Conservation (phyloP, 2,797 vertebrate genomes). For the Enteromius radiatus region DNA sequence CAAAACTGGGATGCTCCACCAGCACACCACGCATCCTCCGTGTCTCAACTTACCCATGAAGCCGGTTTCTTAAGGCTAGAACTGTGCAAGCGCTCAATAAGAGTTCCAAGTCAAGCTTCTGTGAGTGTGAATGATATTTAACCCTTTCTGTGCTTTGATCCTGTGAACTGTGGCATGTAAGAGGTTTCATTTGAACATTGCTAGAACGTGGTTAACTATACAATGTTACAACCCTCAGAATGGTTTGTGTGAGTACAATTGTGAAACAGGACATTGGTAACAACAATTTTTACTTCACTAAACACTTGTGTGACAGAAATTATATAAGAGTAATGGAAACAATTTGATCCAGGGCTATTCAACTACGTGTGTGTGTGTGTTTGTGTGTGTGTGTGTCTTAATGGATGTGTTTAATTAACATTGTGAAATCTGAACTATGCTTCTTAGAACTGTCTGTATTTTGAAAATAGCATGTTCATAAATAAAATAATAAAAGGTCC, state of each 20-base stretch:
- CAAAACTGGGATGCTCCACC: slow-evolving; percentile 44
- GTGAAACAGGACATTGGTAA: too few species aligned
- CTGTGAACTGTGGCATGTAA: not conserved
- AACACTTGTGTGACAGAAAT: too few species aligned
- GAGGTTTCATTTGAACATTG: not conserved
- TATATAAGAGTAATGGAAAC: too few species aligned
- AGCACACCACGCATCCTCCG: slow-evolving; percentile 38
- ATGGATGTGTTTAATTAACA: too few species aligned
- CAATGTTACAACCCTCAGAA: too few species aligned
- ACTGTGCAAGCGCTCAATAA: slow-evolving; percentile 4
- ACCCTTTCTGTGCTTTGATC: not conserved
- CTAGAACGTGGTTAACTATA: too few species aligned
- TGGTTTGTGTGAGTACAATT: too few species aligned
- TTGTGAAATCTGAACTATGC: not conserved
- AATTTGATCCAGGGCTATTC: too few species aligned
- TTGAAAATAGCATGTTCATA: not conserved
- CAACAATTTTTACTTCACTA: too few species aligned
- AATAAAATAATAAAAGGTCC: not conserved
- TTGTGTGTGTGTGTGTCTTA: not conserved
- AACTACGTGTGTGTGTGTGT: too few species aligned
- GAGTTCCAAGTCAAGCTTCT: slow-evolving; percentile 34
- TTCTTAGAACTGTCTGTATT: not conserved
- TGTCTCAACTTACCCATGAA: slow-evolving; percentile 52
- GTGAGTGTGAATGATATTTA: slow-evolving; percentile 2
- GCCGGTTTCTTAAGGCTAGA: slow-evolving; percentile 52